Evolutionary conservation across 2,797 vertebrate species (phyloP).

Genomic region (Sebastes trivittatus): DNA sequence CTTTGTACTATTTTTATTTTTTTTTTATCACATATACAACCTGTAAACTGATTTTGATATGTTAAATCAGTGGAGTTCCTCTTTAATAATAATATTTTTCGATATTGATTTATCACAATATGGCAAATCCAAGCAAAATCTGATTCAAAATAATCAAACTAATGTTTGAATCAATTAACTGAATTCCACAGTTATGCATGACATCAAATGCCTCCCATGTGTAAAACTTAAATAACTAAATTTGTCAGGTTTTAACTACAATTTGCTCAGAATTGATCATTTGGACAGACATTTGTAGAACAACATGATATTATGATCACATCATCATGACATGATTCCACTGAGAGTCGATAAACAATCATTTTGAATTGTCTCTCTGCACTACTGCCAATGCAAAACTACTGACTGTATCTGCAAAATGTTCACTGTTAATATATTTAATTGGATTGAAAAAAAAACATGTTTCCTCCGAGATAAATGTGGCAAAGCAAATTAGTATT

Average conservation of each 20-base stretch:
- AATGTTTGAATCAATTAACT: neutral
- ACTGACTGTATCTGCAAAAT: neutral
- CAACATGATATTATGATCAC: too few species aligned
- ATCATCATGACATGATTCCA: neutral
- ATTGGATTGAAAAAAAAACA: neutral
- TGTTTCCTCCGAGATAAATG: neutral
- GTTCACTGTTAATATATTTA: neutral
- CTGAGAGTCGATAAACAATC: neutral
- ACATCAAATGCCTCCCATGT: neutral
- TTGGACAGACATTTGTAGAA: neutral
- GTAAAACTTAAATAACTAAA: too few species aligned
- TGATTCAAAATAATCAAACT: neutral
- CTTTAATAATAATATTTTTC: neutral
- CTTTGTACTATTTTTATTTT: too few species aligned
- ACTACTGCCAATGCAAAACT: neutral
- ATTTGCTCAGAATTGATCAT: neutral
- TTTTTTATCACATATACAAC: too few species aligned
- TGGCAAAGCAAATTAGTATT: neutral
- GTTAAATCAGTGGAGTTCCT: neutral
- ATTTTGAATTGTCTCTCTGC: neutral
- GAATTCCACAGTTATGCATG: neutral
- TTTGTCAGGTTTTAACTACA: too few species aligned
- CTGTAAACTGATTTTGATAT: neutral
- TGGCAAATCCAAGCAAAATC: too few species aligned
- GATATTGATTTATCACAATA: too few species aligned